Conservation (phyloP, 64 coral and sea anemone species). For the Cladopsammia gracilis region DNA sequence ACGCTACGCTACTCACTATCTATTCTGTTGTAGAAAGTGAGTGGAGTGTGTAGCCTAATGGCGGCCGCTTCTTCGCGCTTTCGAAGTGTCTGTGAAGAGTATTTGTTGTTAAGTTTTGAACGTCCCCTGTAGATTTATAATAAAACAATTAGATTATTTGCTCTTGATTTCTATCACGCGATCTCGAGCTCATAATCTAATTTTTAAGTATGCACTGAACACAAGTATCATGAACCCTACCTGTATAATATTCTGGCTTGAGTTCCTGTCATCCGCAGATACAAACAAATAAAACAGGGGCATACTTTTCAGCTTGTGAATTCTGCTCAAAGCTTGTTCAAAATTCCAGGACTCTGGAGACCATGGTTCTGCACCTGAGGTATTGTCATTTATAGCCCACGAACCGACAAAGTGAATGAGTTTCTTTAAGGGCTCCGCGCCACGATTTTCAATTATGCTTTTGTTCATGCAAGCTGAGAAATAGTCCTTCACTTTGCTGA, state of each 20-base stretch:
- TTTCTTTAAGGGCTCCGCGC: conserved; percentile 67
- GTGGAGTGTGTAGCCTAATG: too few relatives aligned
- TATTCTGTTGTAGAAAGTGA: too few relatives aligned
- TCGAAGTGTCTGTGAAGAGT: too few relatives aligned
- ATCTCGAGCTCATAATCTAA: too few relatives aligned
- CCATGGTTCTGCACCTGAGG: conserved; percentile 67
- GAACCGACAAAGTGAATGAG: conserved; percentile 87
- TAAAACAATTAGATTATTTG: too few relatives aligned
- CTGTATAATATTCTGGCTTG: conserved; percentile 93
- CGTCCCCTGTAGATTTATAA: too few relatives aligned
- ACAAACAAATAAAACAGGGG: conserved; percentile 99
- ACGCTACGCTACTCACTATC: too few relatives aligned
- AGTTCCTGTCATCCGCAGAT: conserved; percentile 95
- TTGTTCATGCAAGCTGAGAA: conserved; percentile 91
- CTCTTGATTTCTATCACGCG: too few relatives aligned
- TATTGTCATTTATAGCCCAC: conserved; percentile 65
- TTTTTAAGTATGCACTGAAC: too few relatives aligned
- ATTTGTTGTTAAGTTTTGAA: too few relatives aligned
- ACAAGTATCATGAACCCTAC: conserved; percentile 18
- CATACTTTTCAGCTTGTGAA: conserved; percentile 97
- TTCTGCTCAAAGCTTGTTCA: conserved; percentile 86
- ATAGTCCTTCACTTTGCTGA: conserved; percentile 86
- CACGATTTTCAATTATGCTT: conserved; percentile 44
- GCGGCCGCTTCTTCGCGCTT: too few relatives aligned
- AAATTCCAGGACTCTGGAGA: conserved; percentile 98